Percentiles rank a stretch among this genome's conserved stretches.
phyloP scores from a whole-genome alignment of 1,140 invertebrate genomes.

The Drosophila malerkotliana region DNA sequence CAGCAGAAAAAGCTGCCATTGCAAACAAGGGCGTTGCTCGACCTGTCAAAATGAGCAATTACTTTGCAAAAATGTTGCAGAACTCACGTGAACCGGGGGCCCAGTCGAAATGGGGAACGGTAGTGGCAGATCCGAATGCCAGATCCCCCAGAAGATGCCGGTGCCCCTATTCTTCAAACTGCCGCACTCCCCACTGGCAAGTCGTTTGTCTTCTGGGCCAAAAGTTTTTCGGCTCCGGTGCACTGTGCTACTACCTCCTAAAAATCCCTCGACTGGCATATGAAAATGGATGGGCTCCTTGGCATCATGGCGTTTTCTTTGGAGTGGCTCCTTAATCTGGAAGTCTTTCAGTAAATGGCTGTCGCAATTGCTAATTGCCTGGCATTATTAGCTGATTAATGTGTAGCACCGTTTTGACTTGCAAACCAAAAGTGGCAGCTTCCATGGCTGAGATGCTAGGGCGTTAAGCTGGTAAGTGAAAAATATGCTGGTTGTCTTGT shows the following conservation, averaged over 20 bases:
- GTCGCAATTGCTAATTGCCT: conserved; percentile 55
- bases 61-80: conserved; percentile 81
- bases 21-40: conserved; percentile 77
- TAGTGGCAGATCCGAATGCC: background rate
- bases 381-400: conserved; percentile 56
- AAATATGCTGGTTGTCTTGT: conserved; percentile 4
- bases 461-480: conserved; percentile 1
- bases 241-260: background rate
- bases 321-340: conserved; percentile 27
- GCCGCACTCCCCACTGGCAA: conserved; percentile 28
- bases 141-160: conserved; percentile 3
- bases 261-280: conserved; percentile 55
- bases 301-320: conserved; percentile 29
- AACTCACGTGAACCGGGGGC: conserved; percentile 59
- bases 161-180: conserved; percentile 25
- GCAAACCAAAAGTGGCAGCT: conserved; percentile 2
- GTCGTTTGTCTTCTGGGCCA: conserved; percentile 68
- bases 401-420: conserved; percentile 16
- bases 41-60: conserved; percentile 82
- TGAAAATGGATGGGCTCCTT: conserved; percentile 61
- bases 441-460: background rate
- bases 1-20: conserved; percentile 40
- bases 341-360: conserved; percentile 46
- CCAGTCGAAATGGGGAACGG: background rate
- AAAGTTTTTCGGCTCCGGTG: conserved; percentile 44